Conservation (phyloP, 1,140 invertebrate species). For the Brevipalpus yothersi region DNA sequence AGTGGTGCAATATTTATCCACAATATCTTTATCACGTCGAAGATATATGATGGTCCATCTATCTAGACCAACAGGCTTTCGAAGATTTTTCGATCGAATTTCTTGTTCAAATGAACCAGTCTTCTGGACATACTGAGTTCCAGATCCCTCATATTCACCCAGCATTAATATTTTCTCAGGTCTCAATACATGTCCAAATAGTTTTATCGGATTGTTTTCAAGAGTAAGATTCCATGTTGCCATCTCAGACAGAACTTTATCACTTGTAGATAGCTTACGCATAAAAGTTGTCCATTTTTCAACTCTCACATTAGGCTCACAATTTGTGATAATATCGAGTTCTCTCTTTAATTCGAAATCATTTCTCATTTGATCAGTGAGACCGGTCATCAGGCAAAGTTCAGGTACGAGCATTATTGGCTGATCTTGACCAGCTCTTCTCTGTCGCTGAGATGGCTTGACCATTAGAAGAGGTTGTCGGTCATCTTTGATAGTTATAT, state of each 20-base stretch:
- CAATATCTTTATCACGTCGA: constrained; percentile 24
- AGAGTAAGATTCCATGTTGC: constrained; percentile 22
- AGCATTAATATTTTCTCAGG: constrained; percentile 17
- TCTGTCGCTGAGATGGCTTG: constrained; percentile 2
- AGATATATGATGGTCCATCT: constrained; percentile 17
- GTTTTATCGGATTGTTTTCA: constrained; percentile 17
- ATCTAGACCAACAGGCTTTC: neutral
- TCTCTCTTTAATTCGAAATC: constrained; percentile 23
- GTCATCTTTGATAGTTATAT: constrained; percentile 17
- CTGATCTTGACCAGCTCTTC: neutral
- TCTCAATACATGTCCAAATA: constrained; percentile 19
- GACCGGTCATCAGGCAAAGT: constrained; percentile 19
- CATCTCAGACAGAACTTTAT: constrained; percentile 19
- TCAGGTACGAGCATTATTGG: constrained; percentile 18
- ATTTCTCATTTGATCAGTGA: constrained; percentile 14
- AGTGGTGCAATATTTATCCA: constrained; percentile 16
- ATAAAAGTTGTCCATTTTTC: constrained; percentile 10
- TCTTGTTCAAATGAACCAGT: constrained; percentile 7
- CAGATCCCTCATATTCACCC: constrained; percentile 17
- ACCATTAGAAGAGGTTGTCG: constrained; percentile 18
- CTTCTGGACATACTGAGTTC: constrained; percentile 5
- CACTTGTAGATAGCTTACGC: constrained; percentile 16
- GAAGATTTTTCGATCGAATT: constrained; percentile 15
- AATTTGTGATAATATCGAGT: constrained; percentile 40
- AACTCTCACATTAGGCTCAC: constrained; percentile 18